Conservation (phyloP, 2,113 vertebrate genomes). For the Rhynchomys soricoides region DNA sequence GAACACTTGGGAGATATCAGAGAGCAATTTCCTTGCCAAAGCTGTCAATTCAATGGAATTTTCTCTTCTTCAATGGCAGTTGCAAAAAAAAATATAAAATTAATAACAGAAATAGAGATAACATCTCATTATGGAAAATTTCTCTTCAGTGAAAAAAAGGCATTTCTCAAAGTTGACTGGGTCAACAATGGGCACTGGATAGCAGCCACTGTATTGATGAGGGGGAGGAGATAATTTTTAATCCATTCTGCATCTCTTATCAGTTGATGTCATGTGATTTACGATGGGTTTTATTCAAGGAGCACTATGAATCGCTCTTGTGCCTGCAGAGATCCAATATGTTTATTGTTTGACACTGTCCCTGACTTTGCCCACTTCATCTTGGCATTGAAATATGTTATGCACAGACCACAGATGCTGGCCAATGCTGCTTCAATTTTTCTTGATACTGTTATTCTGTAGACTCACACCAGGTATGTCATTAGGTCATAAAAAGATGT, state of each 20-base stretch:
- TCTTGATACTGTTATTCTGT: conserved; percentile 45
- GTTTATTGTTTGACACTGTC: conserved; percentile 68
- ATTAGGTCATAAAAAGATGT: conserved; percentile 40
- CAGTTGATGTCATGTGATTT: conserved; percentile 82
- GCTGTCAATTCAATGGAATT: conserved; percentile 19
- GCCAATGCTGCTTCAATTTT: conserved; percentile 59
- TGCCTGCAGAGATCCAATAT: conserved; percentile 69
- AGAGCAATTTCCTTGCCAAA: neutral
- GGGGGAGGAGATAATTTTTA: conserved; percentile 79
- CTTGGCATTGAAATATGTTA: conserved; percentile 44
- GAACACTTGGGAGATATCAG: neutral
- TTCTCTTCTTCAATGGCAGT: conserved; percentile 3
- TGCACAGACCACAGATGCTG: conserved; percentile 63
- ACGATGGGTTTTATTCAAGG: conserved; percentile 78
- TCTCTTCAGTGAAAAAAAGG: conserved; percentile 69
- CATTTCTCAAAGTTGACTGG: conserved; percentile 79
- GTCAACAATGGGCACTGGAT: conserved; percentile 75
- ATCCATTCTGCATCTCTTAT: conserved; percentile 79
- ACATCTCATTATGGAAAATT: conserved; percentile 73
- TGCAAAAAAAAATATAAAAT: conserved; percentile 42
- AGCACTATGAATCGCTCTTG: conserved; percentile 73
- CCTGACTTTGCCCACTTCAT: conserved; percentile 62
- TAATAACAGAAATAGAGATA: conserved; percentile 72
- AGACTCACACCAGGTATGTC: conserved; percentile 43
- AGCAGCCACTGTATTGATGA: conserved; percentile 82